A percentile compares a stretch with the other conserved stretches of the same genome.
Evolutionary conservation across 1,140 invertebrate species (phyloP).

Genomic region (Sinella curviseta): DNA sequence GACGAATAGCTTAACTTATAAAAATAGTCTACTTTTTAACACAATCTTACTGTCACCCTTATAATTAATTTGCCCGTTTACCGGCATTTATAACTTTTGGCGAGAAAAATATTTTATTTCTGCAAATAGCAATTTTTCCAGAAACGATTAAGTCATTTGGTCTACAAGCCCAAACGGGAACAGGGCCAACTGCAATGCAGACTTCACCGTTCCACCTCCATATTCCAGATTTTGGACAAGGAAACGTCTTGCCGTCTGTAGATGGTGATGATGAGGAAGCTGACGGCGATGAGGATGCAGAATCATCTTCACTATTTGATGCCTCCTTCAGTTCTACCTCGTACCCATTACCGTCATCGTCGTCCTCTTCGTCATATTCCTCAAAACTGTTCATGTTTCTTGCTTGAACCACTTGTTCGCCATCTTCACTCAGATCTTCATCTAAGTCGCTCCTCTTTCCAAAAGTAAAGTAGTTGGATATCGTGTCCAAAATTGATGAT

Average conservation of each 20-base stretch:
- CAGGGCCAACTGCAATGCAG: slow-evolving; percentile 43
- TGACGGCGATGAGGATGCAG: not conserved
- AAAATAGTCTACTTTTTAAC: too few species aligned
- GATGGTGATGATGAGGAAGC: not conserved
- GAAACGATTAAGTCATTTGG: slow-evolving; percentile 42
- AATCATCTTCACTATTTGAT: not conserved
- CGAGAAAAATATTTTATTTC: slow-evolving; percentile 42
- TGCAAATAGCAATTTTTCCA: slow-evolving; percentile 39
- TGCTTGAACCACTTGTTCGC: not conserved
- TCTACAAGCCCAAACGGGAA: slow-evolving; percentile 43
- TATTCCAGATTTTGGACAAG: slow-evolving; percentile 39
- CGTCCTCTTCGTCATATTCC: not conserved
- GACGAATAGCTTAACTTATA: too few species aligned
- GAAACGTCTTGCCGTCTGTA: not conserved
- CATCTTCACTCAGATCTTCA: not conserved
- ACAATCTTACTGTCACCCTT: too few species aligned
- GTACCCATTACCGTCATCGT: slow-evolving; percentile 5
- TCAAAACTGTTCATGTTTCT: not conserved
- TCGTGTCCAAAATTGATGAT: not conserved
- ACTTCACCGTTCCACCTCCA: slow-evolving; percentile 44
- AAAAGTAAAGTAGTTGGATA: not conserved
- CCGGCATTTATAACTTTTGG: not conserved
- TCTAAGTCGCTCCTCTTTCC: not conserved
- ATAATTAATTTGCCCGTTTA: too few species aligned
- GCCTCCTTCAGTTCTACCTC: not conserved